Evolutionary conservation across 2,888 invertebrate species (phyloP).

Genomic region (Lithosia quadra): DNA sequence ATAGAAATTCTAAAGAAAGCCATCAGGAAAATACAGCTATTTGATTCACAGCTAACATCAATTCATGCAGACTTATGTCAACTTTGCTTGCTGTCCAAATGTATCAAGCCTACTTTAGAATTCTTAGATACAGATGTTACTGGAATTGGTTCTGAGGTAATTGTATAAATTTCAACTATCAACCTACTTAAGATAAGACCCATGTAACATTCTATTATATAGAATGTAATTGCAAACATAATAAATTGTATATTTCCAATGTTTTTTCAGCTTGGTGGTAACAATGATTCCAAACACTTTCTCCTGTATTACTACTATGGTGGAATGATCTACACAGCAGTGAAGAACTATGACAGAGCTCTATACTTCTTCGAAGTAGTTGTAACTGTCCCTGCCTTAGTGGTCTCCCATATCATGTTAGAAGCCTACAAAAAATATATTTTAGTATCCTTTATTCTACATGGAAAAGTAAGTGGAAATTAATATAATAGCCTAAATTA

Average conservation of each 20-base stretch:
- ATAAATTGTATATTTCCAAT: too few relatives aligned
- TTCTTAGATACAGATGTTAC: conserved; percentile 96
- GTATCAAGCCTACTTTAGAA: conserved; percentile 95
- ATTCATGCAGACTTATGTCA: conserved; percentile 98
- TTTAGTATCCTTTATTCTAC: conserved; percentile 95
- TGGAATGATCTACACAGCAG: conserved; percentile 98
- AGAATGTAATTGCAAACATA: too few relatives aligned
- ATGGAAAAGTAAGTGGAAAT: conserved; percentile 91
- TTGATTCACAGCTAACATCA: conserved; percentile 96
- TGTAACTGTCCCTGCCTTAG: conserved; percentile 97
- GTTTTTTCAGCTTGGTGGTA: conserved; percentile 88
- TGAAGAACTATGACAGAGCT: conserved; percentile 97
- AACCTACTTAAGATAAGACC: too few relatives aligned
- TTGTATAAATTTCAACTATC: not conserved
- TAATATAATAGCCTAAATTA: too few relatives aligned
- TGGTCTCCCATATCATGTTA: conserved; percentile 98
- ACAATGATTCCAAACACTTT: conserved; percentile 95
- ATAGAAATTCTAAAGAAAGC: conserved; percentile 94
- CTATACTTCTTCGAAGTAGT: conserved; percentile 98
- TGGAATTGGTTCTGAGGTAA: conserved; percentile 95
- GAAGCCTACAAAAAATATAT: conserved; percentile 99
- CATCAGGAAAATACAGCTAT: conserved; percentile 94
- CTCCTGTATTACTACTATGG: conserved; percentile 98
- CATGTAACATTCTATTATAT: too few relatives aligned
- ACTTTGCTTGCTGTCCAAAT: conserved; percentile 95